Conservation (phyloP, 2,113 vertebrate species). For the Nipponia nippon region DNA sequence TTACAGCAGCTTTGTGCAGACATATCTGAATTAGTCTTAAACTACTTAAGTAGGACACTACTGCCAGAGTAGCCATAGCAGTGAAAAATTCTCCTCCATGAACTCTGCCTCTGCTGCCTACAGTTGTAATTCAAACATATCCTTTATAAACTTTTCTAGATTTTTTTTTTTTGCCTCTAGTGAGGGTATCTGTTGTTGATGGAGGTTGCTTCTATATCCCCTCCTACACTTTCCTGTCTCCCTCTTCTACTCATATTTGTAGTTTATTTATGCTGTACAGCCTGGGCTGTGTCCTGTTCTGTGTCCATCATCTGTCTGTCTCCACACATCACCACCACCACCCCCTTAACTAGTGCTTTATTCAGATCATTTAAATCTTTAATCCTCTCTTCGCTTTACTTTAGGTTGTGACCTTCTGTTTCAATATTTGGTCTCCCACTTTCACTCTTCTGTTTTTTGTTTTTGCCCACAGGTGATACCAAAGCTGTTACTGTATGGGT, state of each 20-base stretch:
- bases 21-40: background rate
- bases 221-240: background rate
- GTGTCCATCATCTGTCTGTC: rapidly evolving
- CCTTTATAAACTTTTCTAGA: background rate
- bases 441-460: background rate
- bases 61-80: background rate
- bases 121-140: background rate
- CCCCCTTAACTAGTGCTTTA: background rate
- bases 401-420: background rate
- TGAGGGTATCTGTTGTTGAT: background rate
- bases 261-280: background rate
- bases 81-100: background rate
- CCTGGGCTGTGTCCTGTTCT: rapidly evolving
- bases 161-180: background rate
- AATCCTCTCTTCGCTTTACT: background rate
- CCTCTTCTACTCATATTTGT: background rate
- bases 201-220: background rate
- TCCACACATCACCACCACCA: rapidly evolving
- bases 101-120: background rate
- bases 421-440: background rate
- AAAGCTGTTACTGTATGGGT: background rate
- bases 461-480: background rate
- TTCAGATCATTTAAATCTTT: background rate
- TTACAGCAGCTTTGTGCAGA: background rate
- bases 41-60: background rate